Evolutionary conservation across 2,888 invertebrate genomes (phyloP), one percentile per base, ranked within the genome.

Genomic region (Cryptus viduatorius): DNA sequence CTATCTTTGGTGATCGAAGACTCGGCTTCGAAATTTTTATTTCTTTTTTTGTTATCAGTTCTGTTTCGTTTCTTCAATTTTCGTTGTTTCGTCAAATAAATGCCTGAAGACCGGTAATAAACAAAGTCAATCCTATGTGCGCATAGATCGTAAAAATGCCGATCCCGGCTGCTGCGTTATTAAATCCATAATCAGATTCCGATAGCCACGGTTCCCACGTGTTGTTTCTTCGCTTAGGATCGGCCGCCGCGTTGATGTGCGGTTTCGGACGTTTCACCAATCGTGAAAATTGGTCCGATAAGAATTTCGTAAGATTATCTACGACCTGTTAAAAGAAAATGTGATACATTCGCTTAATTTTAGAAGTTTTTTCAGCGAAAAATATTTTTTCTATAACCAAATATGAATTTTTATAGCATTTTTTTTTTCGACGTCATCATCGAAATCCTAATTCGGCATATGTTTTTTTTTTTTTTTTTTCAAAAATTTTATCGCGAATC

Each of bases 151-250:
- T 89, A 1, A 92, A 68, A 14, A 87, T 89, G 37, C 86, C 87
- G 8, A 92, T 48, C 3, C 88, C 79, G 0, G 89, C 83, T 1
- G 91, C 89, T 0, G 88, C 87, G 16, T 89, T 90, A 16, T 89
- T 90, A 19, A 59, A 73, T 31, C 67, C 83, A 19, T 90, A 90
- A 1, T 87, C 78, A 5, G 87, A 88, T 1, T 90, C 84, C 16
- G 83, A 87, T 10, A 94, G 85, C 96, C 96, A 97, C 0, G 96
- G 96, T 65, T 95, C 95, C 97, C 97, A 98, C 0, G 96, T 95
- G 89, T 96, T 96, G 91, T 96, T 95, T 92, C 96, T 96, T 87
- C 95, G 95, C 61, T 95, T 95, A 0, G 98, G 98, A 92, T 97
- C 96, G 0, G 96, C 96, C 82, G 94, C 92, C 87, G 89, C 91